Evolutionary conservation across 1,140 invertebrate genomes (phyloP).

Genomic region (Bombyx mandarina): DNA sequence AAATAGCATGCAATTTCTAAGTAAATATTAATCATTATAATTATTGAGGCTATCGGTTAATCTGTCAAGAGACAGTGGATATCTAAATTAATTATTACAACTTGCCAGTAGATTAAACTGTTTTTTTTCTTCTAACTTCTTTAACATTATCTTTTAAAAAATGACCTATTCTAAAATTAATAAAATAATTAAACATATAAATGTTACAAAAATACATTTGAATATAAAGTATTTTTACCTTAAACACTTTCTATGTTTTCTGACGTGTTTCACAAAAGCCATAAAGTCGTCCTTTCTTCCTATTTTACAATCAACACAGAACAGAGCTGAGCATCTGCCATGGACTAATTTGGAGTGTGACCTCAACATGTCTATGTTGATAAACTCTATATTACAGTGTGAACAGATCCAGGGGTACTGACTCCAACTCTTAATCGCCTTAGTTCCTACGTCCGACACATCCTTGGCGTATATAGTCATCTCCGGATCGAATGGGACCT

Average conservation of each 20-base stretch:
- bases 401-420: constrained; percentile 24
- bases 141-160: no score
- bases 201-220: no score
- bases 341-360: constrained; percentile 21
- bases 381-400: constrained; percentile 22
- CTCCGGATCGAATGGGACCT: constrained; percentile 5
- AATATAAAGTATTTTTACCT: constrained; percentile 12
- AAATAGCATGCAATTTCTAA: no score
- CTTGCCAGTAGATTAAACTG: no score
- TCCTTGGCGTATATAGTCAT: constrained; percentile 20
- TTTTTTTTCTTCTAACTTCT: no score
- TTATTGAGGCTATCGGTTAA: no score
- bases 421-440: constrained; percentile 14
- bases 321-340: constrained; percentile 21
- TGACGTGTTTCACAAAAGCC: constrained; percentile 20
- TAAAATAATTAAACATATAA: no score
- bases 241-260: constrained; percentile 22
- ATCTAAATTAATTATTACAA: no score
- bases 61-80: no score
- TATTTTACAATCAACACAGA: constrained; percentile 23
- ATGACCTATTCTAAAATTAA: no score
- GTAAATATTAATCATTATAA: no score
- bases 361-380: constrained; percentile 18
- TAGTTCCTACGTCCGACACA: constrained; percentile 13
- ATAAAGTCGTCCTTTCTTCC: constrained; percentile 16